Base-by-base conservation (phyloP, 1,140 invertebrate species). In the Aphelenchoides besseyi region DNA sequence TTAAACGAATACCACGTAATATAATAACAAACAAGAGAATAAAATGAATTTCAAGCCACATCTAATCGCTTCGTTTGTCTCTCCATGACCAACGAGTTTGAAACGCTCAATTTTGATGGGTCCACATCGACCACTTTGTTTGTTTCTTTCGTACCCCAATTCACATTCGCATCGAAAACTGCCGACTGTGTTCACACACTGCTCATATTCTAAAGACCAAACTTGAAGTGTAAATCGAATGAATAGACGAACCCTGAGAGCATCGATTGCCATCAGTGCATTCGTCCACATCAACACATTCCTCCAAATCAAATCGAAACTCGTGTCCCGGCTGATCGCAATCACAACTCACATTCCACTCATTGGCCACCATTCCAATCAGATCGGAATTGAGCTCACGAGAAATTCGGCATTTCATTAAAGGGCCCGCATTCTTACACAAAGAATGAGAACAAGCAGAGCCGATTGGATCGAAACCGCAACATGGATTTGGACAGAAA, bases 401-500 rank as follows among this genome's bases (percentile, higher is more conserved):
- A 16, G 30, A 23, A 16, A 66, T n/a, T 32, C 12, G 16, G 30
- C 63, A 66, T 12, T 12, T 12, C 30, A 37, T 37, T 33, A n/a
- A 12, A 26, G 63, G 12, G 1, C 12, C 30, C 16, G 36, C 63
- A 2, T 33, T 36, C 30, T 30, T 16, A 53, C 63, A 66, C 12
- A 66, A n/a, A 0, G 16, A 18, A 53, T 35, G 30, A 16, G 63
- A 53, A 33, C 63, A 66, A 33, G 32, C 18, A 8, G 63, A 37
- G 18, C 12, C 8, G 29, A 18, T 59, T 29, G 30, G n/a, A n/a
- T 55, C 0, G 3, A 66, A 66, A 32, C 63, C 63, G 36, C 63
- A 66, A 32, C 63, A 66, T 23, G 63, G 63, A 66, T 66, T 30
- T 12, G 63, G 63, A 32, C 63, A 66, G 32, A 66, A 66, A 66